Evolutionary conservation across 2,113 vertebrate species (phyloP).

Genomic region (Cavia aperea): DNA sequence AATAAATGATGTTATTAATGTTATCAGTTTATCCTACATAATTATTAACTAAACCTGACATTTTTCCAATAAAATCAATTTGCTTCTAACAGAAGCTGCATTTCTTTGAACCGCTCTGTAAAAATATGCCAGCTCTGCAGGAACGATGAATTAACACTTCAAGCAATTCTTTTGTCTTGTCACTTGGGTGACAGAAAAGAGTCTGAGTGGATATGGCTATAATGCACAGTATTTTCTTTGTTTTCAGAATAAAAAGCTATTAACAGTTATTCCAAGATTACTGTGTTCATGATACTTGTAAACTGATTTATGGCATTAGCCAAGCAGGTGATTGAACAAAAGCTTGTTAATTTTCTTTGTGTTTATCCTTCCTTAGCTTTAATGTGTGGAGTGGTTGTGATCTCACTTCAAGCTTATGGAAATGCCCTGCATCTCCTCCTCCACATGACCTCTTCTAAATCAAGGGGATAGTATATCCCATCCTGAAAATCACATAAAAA

Average conservation of each 20-base stretch:
- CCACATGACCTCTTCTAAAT: not conserved
- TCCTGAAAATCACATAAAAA: slow-evolving; percentile 35
- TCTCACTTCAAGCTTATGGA: slow-evolving; percentile 1
- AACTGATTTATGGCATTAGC: slow-evolving; percentile 52
- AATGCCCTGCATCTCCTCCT: not conserved
- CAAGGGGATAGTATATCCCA: slow-evolving; percentile 53
- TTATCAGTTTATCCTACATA: not conserved
- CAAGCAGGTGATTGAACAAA: not conserved
- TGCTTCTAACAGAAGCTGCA: not conserved
- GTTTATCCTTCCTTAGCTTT: not conserved
- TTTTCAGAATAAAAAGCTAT: slow-evolving; percentile 36
- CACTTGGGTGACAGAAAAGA: slow-evolving; percentile 34
- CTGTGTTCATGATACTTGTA: slow-evolving; percentile 52
- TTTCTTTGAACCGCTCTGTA: slow-evolving; percentile 12
- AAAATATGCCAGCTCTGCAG: not conserved
- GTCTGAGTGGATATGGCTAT: not conserved
- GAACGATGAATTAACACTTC: slow-evolving; percentile 34
- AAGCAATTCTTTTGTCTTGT: slow-evolving; percentile 55
- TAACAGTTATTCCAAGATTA: slow-evolving; percentile 45
- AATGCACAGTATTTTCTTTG: slow-evolving; percentile 16
- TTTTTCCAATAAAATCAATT: slow-evolving; percentile 22
- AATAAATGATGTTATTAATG: not conserved
- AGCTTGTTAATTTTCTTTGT: slow-evolving; percentile 23
- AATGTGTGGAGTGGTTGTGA: not conserved
- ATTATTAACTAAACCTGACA: slow-evolving; percentile 30